phyloP scores from a whole-genome alignment of 2,797 vertebrate species.

The Myiotriccus ornatus region DNA sequence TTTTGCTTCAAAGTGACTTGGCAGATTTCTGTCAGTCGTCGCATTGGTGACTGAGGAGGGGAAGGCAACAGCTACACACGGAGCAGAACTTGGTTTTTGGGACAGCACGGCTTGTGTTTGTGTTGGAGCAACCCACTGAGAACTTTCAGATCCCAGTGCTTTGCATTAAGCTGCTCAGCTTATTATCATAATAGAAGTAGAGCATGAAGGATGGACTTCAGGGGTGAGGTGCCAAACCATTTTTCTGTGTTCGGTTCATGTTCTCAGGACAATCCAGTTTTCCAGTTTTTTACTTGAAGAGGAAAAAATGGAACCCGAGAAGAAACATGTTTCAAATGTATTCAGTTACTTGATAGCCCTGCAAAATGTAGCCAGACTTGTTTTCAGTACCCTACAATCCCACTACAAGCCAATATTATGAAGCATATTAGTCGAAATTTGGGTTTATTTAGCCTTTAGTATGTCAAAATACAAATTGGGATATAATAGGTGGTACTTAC shows the following conservation, averaged over 20 bases:
- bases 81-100: neutral
- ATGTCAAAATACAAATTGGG: neutral
- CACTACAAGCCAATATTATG: neutral
- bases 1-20: slow-evolving; percentile 37
- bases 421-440: neutral
- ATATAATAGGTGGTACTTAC: neutral
- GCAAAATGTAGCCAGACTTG: neutral
- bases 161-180: neutral
- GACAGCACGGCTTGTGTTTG: neutral
- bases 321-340: fast-evolving
- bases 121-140: neutral
- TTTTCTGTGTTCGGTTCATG: neutral
- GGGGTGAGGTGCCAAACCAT: neutral
- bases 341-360: neutral
- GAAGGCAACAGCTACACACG: neutral
- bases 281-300: neutral
- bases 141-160: neutral
- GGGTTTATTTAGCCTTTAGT: neutral
- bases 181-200: neutral
- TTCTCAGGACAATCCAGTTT: neutral
- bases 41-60: neutral
- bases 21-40: slow-evolving; percentile 9
- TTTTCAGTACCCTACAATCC: neutral
- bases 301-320: neutral
- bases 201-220: neutral